Evolutionary conservation across 2,797 vertebrate species (phyloP).

Genomic region (Pseudochirops cupreus): DNA sequence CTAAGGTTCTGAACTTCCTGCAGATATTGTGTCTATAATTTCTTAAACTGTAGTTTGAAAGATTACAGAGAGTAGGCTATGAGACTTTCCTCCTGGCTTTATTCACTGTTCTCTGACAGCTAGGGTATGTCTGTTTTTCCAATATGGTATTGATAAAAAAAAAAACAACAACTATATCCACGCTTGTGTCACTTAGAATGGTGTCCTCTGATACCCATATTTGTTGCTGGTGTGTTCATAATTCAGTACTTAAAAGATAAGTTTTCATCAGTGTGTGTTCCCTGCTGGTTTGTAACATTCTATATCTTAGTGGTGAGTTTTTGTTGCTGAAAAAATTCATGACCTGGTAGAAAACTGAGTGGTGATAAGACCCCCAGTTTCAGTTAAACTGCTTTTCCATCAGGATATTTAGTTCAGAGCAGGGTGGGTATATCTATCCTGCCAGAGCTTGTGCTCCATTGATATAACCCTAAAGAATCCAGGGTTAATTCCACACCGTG

Average conservation of each 20-base stretch:
- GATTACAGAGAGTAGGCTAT: constrained; percentile 10
- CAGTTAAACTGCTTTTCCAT: neutral
- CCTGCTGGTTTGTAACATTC: neutral
- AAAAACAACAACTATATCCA: neutral
- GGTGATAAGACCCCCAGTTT: neutral
- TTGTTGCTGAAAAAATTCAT: neutral
- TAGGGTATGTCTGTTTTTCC: constrained; percentile 32
- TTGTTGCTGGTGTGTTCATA: constrained; percentile 18
- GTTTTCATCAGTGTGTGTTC: neutral
- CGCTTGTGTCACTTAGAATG: constrained; percentile 4
- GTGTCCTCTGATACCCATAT: neutral
- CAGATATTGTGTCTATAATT: constrained; percentile 27
- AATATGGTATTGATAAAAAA: neutral
- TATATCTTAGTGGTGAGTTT: neutral
- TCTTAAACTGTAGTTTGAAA: constrained; percentile 12
- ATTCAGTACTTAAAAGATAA: neutral
- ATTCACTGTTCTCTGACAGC: constrained; percentile 9
- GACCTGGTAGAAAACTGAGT: neutral
- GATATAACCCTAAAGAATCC: neutral
- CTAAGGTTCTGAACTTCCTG: neutral
- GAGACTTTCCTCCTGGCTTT: constrained; percentile 29
- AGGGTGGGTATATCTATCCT: neutral
- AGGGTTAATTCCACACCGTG: neutral
- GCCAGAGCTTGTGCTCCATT: neutral
- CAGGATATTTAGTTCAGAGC: neutral